Percentiles rank a stretch among this genome's conserved stretches.
phyloP scores from a whole-genome alignment of 2,113 vertebrate species.

The Hydrolagus affinis region DNA sequence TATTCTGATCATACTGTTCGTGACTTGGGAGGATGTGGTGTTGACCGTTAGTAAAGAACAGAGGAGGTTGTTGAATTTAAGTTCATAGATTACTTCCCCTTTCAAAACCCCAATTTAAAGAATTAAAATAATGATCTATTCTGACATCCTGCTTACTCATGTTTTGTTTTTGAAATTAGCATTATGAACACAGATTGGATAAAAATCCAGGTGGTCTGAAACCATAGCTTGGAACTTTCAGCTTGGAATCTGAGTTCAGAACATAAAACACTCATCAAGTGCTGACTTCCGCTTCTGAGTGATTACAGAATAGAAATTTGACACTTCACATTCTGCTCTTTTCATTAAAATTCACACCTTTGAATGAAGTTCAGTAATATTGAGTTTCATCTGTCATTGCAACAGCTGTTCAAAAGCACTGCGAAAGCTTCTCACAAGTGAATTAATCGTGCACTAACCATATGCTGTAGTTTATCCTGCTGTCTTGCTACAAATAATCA shows the following conservation, averaged over 20 bases:
- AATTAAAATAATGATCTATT: neutral
- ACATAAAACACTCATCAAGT: neutral
- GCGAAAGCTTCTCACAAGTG: conserved; percentile 23
- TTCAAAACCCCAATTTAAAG: neutral
- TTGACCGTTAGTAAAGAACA: neutral
- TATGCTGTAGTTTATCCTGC: conserved; percentile 30
- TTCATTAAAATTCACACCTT: conserved; percentile 33
- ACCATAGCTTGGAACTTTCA: neutral
- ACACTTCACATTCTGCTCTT: conserved; percentile 24
- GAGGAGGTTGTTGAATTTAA: neutral
- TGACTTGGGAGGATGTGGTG: neutral
- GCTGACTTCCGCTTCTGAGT: neutral
- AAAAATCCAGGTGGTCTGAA: neutral
- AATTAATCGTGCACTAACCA: conserved; percentile 28
- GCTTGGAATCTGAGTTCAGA: neutral
- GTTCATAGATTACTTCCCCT: no score
- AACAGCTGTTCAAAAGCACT: conserved; percentile 23
- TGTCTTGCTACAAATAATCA: conserved; percentile 31
- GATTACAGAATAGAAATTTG: neutral
- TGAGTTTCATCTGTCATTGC: conserved; percentile 29
- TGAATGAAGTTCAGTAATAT: conserved; percentile 30
- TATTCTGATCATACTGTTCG: no score
- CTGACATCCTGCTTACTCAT: neutral
- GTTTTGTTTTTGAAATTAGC: neutral
- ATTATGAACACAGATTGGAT: neutral